These are phyloP conservation scores for Emys orbicularis DNA, from an alignment of 2,797 vertebrate species.

Conservation along the genomic window DNA sequence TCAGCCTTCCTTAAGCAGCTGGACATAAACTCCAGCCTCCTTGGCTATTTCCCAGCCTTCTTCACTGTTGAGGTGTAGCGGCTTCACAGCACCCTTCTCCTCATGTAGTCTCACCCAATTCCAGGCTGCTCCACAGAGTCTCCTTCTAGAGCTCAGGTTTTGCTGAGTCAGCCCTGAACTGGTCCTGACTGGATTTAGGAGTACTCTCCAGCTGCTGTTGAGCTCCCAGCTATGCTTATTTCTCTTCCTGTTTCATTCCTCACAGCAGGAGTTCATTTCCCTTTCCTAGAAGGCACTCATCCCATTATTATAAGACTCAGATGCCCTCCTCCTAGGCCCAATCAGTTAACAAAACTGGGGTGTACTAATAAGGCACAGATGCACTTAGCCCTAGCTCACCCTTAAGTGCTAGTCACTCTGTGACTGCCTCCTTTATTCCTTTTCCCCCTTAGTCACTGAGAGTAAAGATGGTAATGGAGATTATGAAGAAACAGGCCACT, in stretches of 20 bases:
- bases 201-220: background rate
- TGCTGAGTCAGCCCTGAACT: background rate
- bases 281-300: background rate
- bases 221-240: background rate
- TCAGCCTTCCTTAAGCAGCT: background rate
- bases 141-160: background rate
- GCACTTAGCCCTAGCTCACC: background rate
- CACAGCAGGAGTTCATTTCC: background rate
- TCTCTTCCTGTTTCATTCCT: background rate
- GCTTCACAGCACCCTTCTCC: background rate
- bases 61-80: too few relatives aligned
- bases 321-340: background rate
- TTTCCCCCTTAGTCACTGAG: background rate
- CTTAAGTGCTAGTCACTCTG: background rate
- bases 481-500: background rate
- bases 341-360: too few relatives aligned
- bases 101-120: background rate
- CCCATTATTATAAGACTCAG: too few relatives aligned
- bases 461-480: background rate
- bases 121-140: background rate
- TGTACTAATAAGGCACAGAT: background rate
- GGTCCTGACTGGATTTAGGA: background rate
- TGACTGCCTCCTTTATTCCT: background rate
- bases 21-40: background rate
- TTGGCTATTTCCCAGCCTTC: background rate